A percentile compares a stretch with the other conserved stretches of the same genome.
These are phyloP conservation scores for Drosophila algonquin DNA, from an alignment of 2,888 invertebrate species.

Conservation along the genomic window DNA sequence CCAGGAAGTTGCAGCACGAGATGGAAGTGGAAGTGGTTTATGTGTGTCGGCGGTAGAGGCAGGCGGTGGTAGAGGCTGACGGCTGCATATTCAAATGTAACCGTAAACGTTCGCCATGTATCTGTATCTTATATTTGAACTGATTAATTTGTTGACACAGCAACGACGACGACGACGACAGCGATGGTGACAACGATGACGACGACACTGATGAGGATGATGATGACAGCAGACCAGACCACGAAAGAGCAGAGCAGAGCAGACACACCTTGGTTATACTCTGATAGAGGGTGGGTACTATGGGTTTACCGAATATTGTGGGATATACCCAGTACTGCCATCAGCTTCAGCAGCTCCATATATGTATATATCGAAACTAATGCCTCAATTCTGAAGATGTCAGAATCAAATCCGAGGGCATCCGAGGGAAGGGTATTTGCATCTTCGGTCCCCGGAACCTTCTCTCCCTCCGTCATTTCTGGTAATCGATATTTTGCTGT, in stretches of 20 bases:
- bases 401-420: too few relatives aligned
- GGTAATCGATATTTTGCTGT: conserved; percentile 64
- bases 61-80: conserved; percentile 27
- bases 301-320: not conserved
- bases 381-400: too few relatives aligned
- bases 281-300: not conserved
- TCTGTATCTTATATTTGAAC: conserved; percentile 69
- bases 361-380: too few relatives aligned
- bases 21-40: conserved; percentile 29
- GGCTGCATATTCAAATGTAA: conserved; percentile 64
- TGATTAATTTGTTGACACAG: conserved; percentile 75
- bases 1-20: conserved; percentile 30
- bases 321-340: too few relatives aligned
- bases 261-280: conserved; percentile 58
- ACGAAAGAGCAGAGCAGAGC: conserved; percentile 11
- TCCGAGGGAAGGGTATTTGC: too few relatives aligned
- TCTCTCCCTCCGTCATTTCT: not conserved
- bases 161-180: conserved; percentile 45
- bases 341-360: too few relatives aligned
- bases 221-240: conserved; percentile 37
- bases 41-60: not conserved
- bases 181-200: conserved; percentile 38
- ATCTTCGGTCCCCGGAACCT: too few relatives aligned
- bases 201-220: conserved; percentile 21
- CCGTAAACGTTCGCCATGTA: conserved; percentile 42